Evolutionary conservation across 2,888 invertebrate species (phyloP), one percentile per base, ranked within the genome.

Genomic region (Margaritifera margaritifera): DNA sequence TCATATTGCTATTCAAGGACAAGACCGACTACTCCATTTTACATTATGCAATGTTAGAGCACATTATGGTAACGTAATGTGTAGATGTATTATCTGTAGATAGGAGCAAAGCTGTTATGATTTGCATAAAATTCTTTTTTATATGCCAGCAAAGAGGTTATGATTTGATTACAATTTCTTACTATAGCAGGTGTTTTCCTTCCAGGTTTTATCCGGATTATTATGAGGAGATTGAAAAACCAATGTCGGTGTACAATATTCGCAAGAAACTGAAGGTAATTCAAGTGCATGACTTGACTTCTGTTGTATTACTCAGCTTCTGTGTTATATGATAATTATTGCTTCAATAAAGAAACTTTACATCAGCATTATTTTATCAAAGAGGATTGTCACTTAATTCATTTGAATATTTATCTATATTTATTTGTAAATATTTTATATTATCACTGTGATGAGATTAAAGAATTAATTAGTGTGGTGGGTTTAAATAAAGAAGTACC

Each of bases 151-250:
- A 55, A 55, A 55, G n/a, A 55, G 24, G 24, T 22, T 1, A 55
- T 22, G n/a, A 55, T 22, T 24, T 22, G 24, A 24, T 61, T n/a
- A 6, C 15, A n/a, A 22, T n/a, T 62, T 27, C 51, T 31, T 62
- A 25, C 22, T 18, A 24, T 27, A n/a, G 53, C n/a, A 63, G 11
- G 11, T 27, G 24, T 60, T 53, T 70, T 42, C 55, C 54, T 78
- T 82, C 24, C 78, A 94, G 97, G 69, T 94, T 94, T 78, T 98
- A 99, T 91, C 96, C 98, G 0, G 99, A 99, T 91, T 99, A 99
- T 90, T 99, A 98, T 91, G 95, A 95, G 83, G 96, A 97, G 88
- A 99, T 99, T 64, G 96, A 96, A 87, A 95, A 95, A 86, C 99
- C 99, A 0, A 94, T 99, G 80, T 98, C 98, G 0, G 91, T 99